Base-by-base conservation (phyloP, 2,113 vertebrate genomes). In the Prolemur simus region DNA sequence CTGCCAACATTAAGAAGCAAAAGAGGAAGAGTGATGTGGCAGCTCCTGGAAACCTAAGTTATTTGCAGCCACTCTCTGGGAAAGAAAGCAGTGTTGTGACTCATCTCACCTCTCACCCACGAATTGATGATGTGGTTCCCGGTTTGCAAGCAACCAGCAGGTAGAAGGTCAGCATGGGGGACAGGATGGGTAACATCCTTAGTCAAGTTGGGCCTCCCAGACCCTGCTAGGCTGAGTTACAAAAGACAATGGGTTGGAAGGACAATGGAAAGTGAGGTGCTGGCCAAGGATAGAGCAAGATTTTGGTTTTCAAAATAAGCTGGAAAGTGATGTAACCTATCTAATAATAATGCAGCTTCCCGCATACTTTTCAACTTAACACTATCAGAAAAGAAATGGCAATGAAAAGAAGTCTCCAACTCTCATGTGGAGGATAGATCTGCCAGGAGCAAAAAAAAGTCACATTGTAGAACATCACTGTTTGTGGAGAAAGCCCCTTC, bases 271-370 rank as follows among this genome's bases (percentile, higher is more conserved):
- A 82, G n/a, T 47, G 49, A 86, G 52, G 47, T 63, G 49, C 84
- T 89, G 32, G 71, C 73, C 15, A 49, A 96, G 89, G 74, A 34
- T 12, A 80, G 23, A 93, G 37, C 56, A 58, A 94, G 91, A 91
- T 32, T 45, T 45, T 66, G 29, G 14, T 2, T n/a, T 29, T 42
- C 8, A 14, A 60, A 84, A 47, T 49, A 89, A 90, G 68, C 27
- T 64, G 54, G 83, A 80, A 81, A 89, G 27, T 78, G 83, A 80
- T 18, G 23, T 81, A 74, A 87, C 39, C 86, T 87, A 20, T 37
- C 74, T 84, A 47, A 76, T 78, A 73, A 94, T 56, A 54, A 84
- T 8, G 39, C 49, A 39, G 81, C 66, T 42, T 29, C 49, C 21
- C 64, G 88, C 20, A 77, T 47, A 54, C 11, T 5, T 23, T 34